Conservation (phyloP, 2,888 invertebrate genomes). For the Notodonta ziczac region DNA sequence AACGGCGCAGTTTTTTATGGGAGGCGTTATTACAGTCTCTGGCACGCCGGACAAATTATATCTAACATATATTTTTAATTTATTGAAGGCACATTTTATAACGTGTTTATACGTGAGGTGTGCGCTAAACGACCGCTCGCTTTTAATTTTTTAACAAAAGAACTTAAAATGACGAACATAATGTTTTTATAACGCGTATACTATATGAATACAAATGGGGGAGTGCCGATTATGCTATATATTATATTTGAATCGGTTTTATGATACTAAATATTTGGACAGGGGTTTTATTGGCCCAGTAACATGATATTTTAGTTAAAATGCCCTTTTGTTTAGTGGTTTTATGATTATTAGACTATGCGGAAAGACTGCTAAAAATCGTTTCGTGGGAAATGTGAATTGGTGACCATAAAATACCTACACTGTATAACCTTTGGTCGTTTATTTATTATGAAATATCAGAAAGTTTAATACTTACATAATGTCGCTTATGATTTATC, state of each 20-base stretch:
- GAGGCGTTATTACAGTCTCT: constrained; percentile 35
- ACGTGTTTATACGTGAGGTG: constrained; percentile 76
- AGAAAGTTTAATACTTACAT: no score
- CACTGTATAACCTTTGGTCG: not conserved
- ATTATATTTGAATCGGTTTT: constrained; percentile 80
- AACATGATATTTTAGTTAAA: constrained; percentile 79
- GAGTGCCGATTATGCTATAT: constrained; percentile 78
- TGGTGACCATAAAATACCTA: constrained; percentile 13
- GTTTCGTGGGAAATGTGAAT: constrained; percentile 40
- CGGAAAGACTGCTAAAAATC: constrained; percentile 74
- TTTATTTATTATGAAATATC: not conserved
- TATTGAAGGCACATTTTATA: constrained; percentile 74
- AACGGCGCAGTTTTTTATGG: constrained; percentile 44
- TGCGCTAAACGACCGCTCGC: constrained; percentile 65
- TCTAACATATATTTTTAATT: constrained; percentile 67
- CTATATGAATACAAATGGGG: constrained; percentile 76
- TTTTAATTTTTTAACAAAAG: constrained; percentile 76
- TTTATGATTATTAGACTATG: constrained; percentile 78
- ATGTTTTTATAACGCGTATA: constrained; percentile 74
- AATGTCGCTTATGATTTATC: no score
- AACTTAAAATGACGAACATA: constrained; percentile 75
- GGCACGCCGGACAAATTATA: constrained; percentile 49
- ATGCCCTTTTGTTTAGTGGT: constrained; percentile 68
- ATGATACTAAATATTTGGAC: constrained; percentile 83
- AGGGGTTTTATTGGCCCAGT: constrained; percentile 76